Base-by-base conservation (phyloP, 1,140 invertebrate species). In the Diprion similis region DNA sequence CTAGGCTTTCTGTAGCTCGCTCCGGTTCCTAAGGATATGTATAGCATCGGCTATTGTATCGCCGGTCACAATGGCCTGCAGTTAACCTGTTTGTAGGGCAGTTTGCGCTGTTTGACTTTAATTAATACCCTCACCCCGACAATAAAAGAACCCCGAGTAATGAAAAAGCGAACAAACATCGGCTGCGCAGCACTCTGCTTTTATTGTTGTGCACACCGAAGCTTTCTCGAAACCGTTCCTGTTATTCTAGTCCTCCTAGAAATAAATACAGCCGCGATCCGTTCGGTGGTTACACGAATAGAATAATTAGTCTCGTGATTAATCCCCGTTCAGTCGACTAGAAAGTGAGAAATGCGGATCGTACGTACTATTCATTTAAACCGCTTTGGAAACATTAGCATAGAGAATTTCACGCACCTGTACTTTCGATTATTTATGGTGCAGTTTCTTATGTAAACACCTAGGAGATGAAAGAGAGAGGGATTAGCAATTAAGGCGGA, bases 21-120 rank as follows among this genome's bases (percentile, higher is more conserved):
- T 37, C 0, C 24, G 24, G 24, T 37, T 37, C 24, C 24, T 37
- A 37, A 37, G 24, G 24, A 37, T 37, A 37, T 37, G 24, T 37
- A 37, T 6, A 37, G 24, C 24, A 3, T 37, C 24, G 24, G 24
- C 24, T 37, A 37, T 37, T 37, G 24, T 37, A 37, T 37, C 24
- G 24, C 24, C 24, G 24, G 24, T 37, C 24, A 78, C 76, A 81
- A 78, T 78, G 72, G 78, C 51, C 51, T 73, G 70, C 80, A 77
- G 76, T 84, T 83, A 82, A 80, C 78, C 78, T 80, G 80, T 81
- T 84, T 80, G 76, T 78, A 59, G 45, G 78, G 76, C 80, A 79
- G 83, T 83, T 83, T 82, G 73, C 66, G 66, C 74, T 84, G 84
- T 86, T 85, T 85, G 81, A 83, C 80, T 84, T 86, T 85, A 82